Evolutionary conservation across 2,888 invertebrate genomes (phyloP).

Genomic region (Hyppa rectilinea): DNA sequence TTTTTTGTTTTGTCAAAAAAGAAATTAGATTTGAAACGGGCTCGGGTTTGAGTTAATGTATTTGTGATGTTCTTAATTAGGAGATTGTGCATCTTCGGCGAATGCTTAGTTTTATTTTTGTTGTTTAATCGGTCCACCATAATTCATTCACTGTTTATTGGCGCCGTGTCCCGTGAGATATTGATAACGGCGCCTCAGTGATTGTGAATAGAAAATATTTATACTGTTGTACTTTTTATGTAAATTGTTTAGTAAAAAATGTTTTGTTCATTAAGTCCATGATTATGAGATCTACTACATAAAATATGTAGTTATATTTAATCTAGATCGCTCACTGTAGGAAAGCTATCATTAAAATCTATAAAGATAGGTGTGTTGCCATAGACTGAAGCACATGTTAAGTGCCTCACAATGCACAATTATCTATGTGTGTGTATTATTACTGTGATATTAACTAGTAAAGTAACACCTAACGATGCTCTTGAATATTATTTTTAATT

Average conservation of each 20-base stretch:
- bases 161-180: slow-evolving; percentile 52
- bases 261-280: slow-evolving; percentile 34
- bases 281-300: slow-evolving; percentile 38
- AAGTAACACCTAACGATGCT: slow-evolving; percentile 35
- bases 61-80: slow-evolving; percentile 85
- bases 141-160: slow-evolving; percentile 61
- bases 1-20: slow-evolving; percentile 83
- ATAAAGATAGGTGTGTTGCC: slow-evolving; percentile 44
- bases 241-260: slow-evolving; percentile 30
- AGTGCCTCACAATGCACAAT: slow-evolving; percentile 21
- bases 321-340: slow-evolving; percentile 42
- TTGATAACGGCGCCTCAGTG: slow-evolving; percentile 59
- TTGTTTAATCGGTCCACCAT: slow-evolving; percentile 63
- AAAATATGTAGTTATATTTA: slow-evolving; percentile 38
- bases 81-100: slow-evolving; percentile 75
- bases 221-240: slow-evolving; percentile 33
- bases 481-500: slow-evolving; percentile 39
- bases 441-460: slow-evolving; percentile 21
- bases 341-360: slow-evolving; percentile 54
- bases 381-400: slow-evolving; percentile 31
- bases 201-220: slow-evolving; percentile 36
- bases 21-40: slow-evolving; percentile 83
- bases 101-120: slow-evolving; percentile 65
- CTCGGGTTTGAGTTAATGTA: slow-evolving; percentile 80
- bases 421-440: slow-evolving; percentile 34